phyloP scores from a whole-genome alignment of 2,888 invertebrate species.

The Barypeithes pellucidus region DNA sequence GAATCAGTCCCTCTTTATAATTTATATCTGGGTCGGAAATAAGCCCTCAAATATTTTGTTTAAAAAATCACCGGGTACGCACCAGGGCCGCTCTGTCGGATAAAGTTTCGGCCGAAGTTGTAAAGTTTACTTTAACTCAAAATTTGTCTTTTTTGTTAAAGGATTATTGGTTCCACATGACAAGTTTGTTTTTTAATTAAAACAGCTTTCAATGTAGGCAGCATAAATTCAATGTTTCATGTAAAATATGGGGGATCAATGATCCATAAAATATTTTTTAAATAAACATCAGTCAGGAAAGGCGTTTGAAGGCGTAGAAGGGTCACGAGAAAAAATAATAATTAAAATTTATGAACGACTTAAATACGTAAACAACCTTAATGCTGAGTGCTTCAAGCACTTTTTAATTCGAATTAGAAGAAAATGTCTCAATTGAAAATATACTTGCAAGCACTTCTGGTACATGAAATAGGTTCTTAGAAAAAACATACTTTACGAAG shows the following conservation, averaged over 20 bases:
- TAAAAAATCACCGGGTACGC: slow-evolving; percentile 29
- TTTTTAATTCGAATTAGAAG: no score
- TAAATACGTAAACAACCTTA: no score
- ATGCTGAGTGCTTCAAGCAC: no score
- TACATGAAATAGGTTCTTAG: no score
- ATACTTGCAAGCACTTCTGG: no score
- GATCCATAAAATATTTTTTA: no score
- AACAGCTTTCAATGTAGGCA: not conserved
- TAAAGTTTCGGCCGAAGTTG: slow-evolving; percentile 8
- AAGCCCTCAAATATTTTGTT: slow-evolving; percentile 38
- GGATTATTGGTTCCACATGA: slow-evolving; percentile 19
- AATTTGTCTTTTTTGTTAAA: slow-evolving; percentile 23
- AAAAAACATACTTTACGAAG: no score
- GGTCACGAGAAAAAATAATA: no score
- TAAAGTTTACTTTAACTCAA: slow-evolving; percentile 15
- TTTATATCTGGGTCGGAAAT: slow-evolving; percentile 40
- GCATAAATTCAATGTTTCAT: not conserved
- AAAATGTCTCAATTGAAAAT: no score
- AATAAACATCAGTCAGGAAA: no score
- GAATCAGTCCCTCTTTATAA: slow-evolving; percentile 29
- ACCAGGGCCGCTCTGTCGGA: slow-evolving; percentile 8
- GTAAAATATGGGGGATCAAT: not conserved
- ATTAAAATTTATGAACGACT: no score
- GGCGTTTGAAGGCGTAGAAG: no score
- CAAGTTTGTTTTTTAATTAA: slow-evolving; percentile 20